Percentiles rank a stretch among this genome's conserved stretches.
Conservation (phyloP, 37 sponge, comb jelly and placozoan genomes). For the Hormiphora californensis region DNA sequence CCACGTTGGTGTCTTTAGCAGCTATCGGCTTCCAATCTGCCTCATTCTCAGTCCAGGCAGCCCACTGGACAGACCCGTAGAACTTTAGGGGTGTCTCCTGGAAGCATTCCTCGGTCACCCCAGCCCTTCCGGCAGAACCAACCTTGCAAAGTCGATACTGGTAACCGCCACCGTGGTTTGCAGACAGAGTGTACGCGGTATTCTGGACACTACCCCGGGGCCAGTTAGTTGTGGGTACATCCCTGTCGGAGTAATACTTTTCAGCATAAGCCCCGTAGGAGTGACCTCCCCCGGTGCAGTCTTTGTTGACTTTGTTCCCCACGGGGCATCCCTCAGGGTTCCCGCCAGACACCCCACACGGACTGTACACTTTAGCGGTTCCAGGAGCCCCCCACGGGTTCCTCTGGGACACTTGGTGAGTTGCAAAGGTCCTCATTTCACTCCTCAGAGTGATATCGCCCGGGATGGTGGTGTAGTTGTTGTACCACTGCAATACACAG, state of each 20-base stretch:
- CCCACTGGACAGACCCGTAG: neutral
- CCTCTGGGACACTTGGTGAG: neutral
- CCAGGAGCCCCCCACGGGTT: slow-evolving; percentile 19
- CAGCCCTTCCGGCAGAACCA: neutral
- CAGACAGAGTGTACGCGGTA: neutral
- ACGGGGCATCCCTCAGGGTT: slow-evolving; percentile 27
- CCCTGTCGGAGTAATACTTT: neutral
- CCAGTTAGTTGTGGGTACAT: neutral
- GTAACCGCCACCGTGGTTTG: slow-evolving; percentile 30
- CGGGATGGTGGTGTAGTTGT: neutral
- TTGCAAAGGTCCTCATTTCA: neutral
- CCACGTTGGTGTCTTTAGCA: neutral
- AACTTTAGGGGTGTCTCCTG: neutral
- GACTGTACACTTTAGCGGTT: neutral
- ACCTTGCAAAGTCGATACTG: slow-evolving; percentile 18
- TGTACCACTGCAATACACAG: slow-evolving; percentile 19
- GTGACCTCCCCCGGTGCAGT: slow-evolving; percentile 23
- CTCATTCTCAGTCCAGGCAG: neutral
- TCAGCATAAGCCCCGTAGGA: neutral
- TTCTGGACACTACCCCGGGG: slow-evolving; percentile 6
- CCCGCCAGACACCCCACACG: neutral
- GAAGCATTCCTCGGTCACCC: slow-evolving; percentile 15
- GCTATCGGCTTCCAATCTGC: neutral
- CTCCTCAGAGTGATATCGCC: neutral
- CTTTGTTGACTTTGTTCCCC: neutral